Percentiles rank a stretch among this genome's conserved stretches.
Conservation (phyloP, 2,113 vertebrate species). For the Phyllostomus discolor region DNA sequence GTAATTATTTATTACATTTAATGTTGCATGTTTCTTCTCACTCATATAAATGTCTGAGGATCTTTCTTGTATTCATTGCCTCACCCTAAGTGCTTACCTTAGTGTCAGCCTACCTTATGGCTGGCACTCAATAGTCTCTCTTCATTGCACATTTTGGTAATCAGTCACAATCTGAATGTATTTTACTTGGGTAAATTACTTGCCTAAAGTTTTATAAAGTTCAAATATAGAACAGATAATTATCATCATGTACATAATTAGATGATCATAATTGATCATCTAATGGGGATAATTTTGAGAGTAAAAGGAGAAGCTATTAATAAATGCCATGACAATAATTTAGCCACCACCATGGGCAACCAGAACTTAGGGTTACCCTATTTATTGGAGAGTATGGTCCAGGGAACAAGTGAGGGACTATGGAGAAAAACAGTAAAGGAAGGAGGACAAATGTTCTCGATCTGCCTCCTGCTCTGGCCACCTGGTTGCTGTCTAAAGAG, state of each 20-base stretch:
- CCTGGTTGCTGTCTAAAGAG: background rate
- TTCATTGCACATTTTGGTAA: background rate
- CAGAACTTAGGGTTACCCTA: background rate
- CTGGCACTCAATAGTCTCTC: background rate
- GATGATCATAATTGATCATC: background rate
- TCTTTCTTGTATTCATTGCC: background rate
- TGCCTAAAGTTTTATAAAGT: background rate
- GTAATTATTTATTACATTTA: background rate
- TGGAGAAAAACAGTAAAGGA: background rate
- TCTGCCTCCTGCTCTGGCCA: background rate
- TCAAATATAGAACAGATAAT: background rate
- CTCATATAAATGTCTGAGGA: background rate
- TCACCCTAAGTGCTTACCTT: background rate
- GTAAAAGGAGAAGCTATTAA: background rate
- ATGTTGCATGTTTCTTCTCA: background rate
- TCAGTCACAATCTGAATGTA: background rate
- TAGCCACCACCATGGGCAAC: background rate
- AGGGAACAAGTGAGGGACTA: background rate
- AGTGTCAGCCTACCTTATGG: background rate
- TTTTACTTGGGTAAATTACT: background rate
- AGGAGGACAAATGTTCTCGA: background rate
- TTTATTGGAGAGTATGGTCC: background rate
- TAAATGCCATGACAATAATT: background rate
- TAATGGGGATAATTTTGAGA: background rate
- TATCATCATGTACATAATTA: background rate